Percentiles rank a stretch among this genome's conserved stretches.
Conservation (phyloP, 1,140 invertebrate species). For the Drosophila nannoptera region DNA sequence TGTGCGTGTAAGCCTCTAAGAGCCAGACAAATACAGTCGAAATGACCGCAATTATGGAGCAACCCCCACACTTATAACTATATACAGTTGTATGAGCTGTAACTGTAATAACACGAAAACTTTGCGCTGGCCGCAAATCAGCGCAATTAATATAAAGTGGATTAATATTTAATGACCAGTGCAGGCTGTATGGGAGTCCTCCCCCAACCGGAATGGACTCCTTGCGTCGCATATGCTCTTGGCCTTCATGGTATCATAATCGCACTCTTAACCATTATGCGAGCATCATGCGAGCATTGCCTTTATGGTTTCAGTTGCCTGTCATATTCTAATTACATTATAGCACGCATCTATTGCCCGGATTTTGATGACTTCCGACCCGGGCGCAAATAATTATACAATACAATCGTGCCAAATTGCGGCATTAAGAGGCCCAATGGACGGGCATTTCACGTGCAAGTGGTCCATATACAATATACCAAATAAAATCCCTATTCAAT, state of each 20-base stretch:
- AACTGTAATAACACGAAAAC: constrained; percentile 25
- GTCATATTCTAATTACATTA: constrained; percentile 74
- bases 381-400: constrained; percentile 38
- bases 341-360: constrained; percentile 70
- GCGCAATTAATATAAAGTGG: constrained; percentile 78
- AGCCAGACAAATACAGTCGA: constrained; percentile 49
- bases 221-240: constrained; percentile 15
- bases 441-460: constrained; percentile 68
- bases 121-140: constrained; percentile 54
- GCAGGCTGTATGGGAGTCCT: constrained; percentile 41
- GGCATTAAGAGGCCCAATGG: constrained; percentile 67
- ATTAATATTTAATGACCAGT: constrained; percentile 76
- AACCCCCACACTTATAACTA: constrained; percentile 23
- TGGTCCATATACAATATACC: constrained; percentile 43
- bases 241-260: constrained; percentile 52
- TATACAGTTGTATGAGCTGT: neutral
- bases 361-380: constrained; percentile 65
- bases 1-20: constrained; percentile 19
- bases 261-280: constrained; percentile 69
- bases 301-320: constrained; percentile 43
- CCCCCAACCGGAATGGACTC: neutral
- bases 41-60: constrained; percentile 70
- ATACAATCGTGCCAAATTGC: constrained; percentile 1
- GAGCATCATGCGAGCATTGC: constrained; percentile 29
- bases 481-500: constrained; percentile 55